A percentile compares a stretch with the other conserved stretches of the same genome.
phyloP scores from a whole-genome alignment of 2,797 vertebrate genomes.

The Distichodus sexfasciatus region DNA sequence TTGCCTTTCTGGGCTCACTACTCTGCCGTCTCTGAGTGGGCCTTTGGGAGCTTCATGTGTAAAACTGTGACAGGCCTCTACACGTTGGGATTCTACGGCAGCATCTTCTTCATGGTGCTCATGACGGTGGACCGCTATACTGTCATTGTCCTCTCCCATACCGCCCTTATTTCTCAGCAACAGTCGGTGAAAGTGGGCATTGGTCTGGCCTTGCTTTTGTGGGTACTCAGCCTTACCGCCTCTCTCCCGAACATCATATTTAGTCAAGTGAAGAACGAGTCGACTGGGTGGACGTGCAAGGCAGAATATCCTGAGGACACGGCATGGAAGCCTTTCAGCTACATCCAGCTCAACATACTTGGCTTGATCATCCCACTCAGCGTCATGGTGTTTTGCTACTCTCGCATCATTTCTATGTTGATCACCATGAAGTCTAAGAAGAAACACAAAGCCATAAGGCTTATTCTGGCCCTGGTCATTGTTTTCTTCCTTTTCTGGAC shows the following conservation, averaged over 20 bases:
- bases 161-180: constrained; percentile 49
- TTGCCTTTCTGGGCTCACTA: constrained; percentile 82
- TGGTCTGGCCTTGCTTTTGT: constrained; percentile 60
- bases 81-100: constrained; percentile 76
- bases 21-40: constrained; percentile 64
- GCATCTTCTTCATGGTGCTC: constrained; percentile 81
- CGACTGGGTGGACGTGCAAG: constrained; percentile 26
- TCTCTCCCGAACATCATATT: constrained; percentile 70
- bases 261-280: constrained; percentile 47
- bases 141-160: constrained; percentile 72
- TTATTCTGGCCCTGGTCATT: constrained; percentile 61
- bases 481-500: constrained; percentile 73
- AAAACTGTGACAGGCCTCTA: constrained; percentile 68
- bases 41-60: constrained; percentile 78
- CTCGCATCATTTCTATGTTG: constrained; percentile 65
- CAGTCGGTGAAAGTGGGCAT: constrained; percentile 62
- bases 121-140: constrained; percentile 86
- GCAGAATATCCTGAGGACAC: not conserved
- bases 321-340: constrained; percentile 61
- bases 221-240: constrained; percentile 70
- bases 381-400: constrained; percentile 71
- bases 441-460: constrained; percentile 63
- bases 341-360: constrained; percentile 58
- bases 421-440: constrained; percentile 60
- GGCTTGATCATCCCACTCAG: constrained; percentile 67